Conservation (phyloP, 2,797 vertebrate species). For the Sternotherus odoratus region DNA sequence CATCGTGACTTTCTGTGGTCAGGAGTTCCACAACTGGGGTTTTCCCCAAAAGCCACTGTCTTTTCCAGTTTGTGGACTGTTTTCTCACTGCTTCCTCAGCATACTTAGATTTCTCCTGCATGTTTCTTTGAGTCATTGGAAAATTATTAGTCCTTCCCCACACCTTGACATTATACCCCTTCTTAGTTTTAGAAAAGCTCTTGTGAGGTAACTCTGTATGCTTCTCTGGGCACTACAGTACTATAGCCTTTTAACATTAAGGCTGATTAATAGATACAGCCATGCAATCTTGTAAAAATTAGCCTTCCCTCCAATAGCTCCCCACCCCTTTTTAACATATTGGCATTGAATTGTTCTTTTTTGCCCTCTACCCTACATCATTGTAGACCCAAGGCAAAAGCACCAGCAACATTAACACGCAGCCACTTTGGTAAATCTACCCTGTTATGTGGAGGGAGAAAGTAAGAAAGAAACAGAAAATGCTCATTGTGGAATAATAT, state of each 20-base stretch:
- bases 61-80: not conserved
- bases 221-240: not conserved
- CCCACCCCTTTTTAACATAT: not conserved
- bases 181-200: not conserved
- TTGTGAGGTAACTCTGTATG: not conserved
- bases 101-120: not conserved
- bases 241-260: not conserved
- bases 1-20: not conserved
- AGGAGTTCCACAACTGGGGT: not conserved
- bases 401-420: not conserved
- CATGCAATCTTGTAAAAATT: not conserved
- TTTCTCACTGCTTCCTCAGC: not conserved
- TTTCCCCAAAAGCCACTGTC: not conserved
- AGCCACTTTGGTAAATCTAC: not conserved
- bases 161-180: not conserved
- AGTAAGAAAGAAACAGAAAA: not conserved
- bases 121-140: not conserved
- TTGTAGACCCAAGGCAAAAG: not conserved
- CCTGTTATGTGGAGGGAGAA: not conserved
- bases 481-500: not conserved
- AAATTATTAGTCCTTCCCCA: not conserved
- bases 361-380: not conserved
- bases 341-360: not conserved
- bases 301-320: not conserved
- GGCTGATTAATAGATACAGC: not conserved